These are phyloP conservation scores for Coturnix japonica DNA, from an alignment of 2,113 vertebrate genomes.

Conservation along the genomic window DNA sequence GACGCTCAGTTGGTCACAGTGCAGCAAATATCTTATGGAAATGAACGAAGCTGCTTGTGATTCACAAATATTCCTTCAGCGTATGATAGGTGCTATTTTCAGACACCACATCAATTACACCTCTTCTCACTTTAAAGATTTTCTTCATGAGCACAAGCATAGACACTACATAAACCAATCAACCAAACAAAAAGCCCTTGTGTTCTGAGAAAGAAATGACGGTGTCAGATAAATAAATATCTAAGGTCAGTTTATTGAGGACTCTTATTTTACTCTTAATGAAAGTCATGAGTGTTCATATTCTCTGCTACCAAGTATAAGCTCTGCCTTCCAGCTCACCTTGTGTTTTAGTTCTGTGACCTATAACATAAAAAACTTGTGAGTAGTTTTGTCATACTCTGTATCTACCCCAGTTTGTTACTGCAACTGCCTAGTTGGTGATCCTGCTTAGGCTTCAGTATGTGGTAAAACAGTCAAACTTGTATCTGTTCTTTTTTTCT, in stretches of 20 bases:
- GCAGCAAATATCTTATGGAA: not conserved
- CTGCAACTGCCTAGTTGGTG: not conserved
- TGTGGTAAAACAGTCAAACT: not conserved
- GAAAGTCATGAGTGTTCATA: not conserved
- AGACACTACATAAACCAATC: not conserved
- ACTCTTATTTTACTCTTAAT: not conserved
- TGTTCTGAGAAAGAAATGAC: not conserved
- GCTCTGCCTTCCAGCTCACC: not conserved
- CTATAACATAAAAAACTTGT: not conserved
- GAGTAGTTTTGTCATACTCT: not conserved
- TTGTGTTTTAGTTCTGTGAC: not conserved
- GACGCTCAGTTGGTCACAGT: not conserved
- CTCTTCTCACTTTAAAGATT: not conserved
- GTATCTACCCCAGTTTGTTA: not conserved
- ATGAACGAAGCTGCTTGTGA: slow-evolving; percentile 26
- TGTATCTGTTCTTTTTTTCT: not conserved
- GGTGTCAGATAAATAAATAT: not conserved
- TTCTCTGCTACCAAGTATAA: not conserved
- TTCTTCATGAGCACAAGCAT: not conserved
- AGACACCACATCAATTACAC: not conserved
- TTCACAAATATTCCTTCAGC: slow-evolving; percentile 25
- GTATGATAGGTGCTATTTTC: not conserved
- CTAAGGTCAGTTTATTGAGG: not conserved
- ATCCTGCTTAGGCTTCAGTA: not conserved
- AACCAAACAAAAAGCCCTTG: not conserved